Evolutionary conservation across 2,888 invertebrate species (phyloP), one percentile per base, ranked within the genome.

Genomic region (Philonicus albiceps): DNA sequence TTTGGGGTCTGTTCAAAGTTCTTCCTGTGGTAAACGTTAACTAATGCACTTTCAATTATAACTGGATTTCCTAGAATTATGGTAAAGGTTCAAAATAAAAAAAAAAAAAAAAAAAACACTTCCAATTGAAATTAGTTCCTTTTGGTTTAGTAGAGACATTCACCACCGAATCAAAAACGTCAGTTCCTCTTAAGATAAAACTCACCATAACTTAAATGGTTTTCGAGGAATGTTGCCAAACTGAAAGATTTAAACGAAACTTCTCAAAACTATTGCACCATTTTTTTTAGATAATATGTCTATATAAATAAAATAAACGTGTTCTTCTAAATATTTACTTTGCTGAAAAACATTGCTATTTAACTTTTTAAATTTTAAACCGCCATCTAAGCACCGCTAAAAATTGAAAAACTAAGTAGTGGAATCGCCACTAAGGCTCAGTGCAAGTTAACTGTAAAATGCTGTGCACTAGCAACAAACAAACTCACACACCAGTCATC

Each of bases 131-230:
- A 16, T 16, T 74, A 31, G 19, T 19, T 30, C 74, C n/a, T 34
- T 37, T 34, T 53, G 7, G 16, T 30, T 53, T 81, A 81, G 81
- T 81, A 13, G n/a, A 81, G 81, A 81, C 81, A 81, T 34, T 55
- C 81, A 81, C 81, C 81, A 37, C 55, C 37, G 19, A 81, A 64
- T 64, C 3, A 8, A n/a, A 64, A 81, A 81, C 64, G 81, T 81
- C 81, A 81, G 64, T 55, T 81, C 64, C 37, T 64, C 53, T 34
- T 55, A 19, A 37, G 64, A 55, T 43, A 55, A 55, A 55, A 80
- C 13, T 55, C 81, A 81, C 81, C 81, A 81, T 37, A 6, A 4
- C 22, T n/a, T 30, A 64, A 27, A 11, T 64, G 64, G 22, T 27
- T 64, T 64, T 64, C 3, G 13, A 64, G 64, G 8, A 8, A 64